These are phyloP conservation scores for Alouatta caraya DNA, from an alignment of 2,797 vertebrate genomes.

Conservation along the genomic window DNA sequence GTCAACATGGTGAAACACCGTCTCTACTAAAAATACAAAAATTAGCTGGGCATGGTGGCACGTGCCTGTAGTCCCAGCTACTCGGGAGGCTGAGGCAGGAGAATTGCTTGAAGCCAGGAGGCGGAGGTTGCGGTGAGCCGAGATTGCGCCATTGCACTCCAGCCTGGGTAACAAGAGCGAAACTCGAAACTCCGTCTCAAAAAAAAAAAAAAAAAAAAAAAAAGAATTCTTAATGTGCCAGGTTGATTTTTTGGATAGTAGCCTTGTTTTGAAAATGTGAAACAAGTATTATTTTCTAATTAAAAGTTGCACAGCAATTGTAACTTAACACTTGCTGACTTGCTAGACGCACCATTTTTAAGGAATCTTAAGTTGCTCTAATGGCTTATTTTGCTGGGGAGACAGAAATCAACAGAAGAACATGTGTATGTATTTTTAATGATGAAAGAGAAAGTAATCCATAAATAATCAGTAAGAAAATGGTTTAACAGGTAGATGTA, in stretches of 20 bases:
- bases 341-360: constrained; percentile 60
- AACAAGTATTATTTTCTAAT: constrained; percentile 75
- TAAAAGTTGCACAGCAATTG: constrained; percentile 62
- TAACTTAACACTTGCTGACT: constrained; percentile 71
- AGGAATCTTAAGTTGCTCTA: constrained; percentile 51
- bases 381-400: constrained; percentile 56
- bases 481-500: neutral
- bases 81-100: no score
- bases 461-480: constrained; percentile 35
- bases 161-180: no score
- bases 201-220: no score
- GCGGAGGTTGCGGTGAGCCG: no score
- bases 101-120: no score
- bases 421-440: constrained; percentile 10
- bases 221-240: neutral
- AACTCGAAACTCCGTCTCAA: no score
- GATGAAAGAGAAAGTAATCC: constrained; percentile 36
- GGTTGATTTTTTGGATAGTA: constrained; percentile 41
- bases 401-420: constrained; percentile 30
- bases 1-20: no score
- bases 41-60: no score
- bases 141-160: no score
- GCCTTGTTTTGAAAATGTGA: constrained; percentile 69
- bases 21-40: no score
- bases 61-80: no score